Percentiles rank a stretch among this genome's conserved stretches.
These are phyloP conservation scores for Conistra vaccinii DNA, from an alignment of 2,888 invertebrate species.

Conservation along the genomic window DNA sequence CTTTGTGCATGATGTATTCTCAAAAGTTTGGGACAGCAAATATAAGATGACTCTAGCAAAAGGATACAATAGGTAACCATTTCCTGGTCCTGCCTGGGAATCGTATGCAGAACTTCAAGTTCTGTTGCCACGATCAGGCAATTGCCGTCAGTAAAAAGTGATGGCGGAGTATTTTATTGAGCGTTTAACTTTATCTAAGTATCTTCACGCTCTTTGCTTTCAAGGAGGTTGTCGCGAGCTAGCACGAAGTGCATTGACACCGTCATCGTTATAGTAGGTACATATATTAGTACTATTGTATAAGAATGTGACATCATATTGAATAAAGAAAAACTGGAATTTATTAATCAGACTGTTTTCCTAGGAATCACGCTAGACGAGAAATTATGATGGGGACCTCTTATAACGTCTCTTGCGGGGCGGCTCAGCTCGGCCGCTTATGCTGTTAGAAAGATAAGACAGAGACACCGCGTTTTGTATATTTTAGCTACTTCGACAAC, in stretches of 20 bases:
- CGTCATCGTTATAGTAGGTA: neutral
- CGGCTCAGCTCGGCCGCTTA: no score
- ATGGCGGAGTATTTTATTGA: conserved; percentile 18
- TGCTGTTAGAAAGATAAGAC: no score
- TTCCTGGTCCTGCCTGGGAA: conserved; percentile 1
- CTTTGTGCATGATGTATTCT: neutral
- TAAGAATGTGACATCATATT: no score
- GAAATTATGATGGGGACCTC: no score
- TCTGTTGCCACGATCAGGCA: neutral
- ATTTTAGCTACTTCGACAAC: no score
- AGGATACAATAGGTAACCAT: neutral
- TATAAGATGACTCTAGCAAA: neutral
- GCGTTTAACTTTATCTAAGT: conserved; percentile 29
- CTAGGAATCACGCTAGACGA: no score
- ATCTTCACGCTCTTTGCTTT: conserved; percentile 39
- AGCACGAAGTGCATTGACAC: conserved; percentile 36
- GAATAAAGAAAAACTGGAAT: no score
- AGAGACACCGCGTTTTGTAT: no score
- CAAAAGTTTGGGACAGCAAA: neutral
- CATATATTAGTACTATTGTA: neutral
- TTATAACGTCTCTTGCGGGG: no score
- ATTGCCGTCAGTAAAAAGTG: neutral
- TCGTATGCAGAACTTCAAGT: neutral
- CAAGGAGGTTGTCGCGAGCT: conserved; percentile 5
- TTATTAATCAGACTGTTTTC: no score